Evolutionary conservation across 2,113 vertebrate species (phyloP).

Genomic region (Mesoclemmys tuberculata): DNA sequence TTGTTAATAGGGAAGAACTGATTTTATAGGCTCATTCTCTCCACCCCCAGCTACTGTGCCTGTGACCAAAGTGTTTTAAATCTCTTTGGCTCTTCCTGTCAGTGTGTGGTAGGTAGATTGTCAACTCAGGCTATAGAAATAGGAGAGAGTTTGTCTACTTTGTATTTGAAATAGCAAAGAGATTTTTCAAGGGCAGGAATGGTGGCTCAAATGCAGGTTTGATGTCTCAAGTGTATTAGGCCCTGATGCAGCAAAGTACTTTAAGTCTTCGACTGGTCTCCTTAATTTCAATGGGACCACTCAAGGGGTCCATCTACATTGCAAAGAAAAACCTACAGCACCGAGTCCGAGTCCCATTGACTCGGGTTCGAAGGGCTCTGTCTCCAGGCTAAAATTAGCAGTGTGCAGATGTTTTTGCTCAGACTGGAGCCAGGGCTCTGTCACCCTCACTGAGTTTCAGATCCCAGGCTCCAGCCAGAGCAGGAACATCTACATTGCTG

Average conservation of each 20-base stretch:
- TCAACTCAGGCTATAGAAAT: not conserved
- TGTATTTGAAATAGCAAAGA: not conserved
- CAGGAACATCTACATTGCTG: not conserved
- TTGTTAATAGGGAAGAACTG: not conserved
- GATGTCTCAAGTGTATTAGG: not conserved
- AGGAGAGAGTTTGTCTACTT: not conserved
- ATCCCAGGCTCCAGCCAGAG: not conserved
- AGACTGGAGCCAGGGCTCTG: not conserved
- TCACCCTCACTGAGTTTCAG: not conserved
- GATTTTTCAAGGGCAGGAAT: not conserved
- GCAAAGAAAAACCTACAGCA: not conserved
- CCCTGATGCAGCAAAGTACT: not conserved
- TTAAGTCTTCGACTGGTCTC: not conserved
- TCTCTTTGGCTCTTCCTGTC: not conserved
- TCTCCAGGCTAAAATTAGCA: not conserved
- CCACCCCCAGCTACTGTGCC: not conserved
- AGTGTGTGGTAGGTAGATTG: not conserved
- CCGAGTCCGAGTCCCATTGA: not conserved
- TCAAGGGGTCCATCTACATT: not conserved
- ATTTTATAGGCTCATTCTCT: not conserved
- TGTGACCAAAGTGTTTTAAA: conserved; percentile 13
- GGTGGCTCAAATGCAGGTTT: not conserved
- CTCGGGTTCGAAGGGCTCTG: not conserved
- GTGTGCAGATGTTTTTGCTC: not conserved
- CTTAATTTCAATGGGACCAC: not conserved